A percentile compares a stretch with the other conserved stretches of the same genome.
Conservation (phyloP, 2,113 vertebrate species). For the Ailurus styani region DNA sequence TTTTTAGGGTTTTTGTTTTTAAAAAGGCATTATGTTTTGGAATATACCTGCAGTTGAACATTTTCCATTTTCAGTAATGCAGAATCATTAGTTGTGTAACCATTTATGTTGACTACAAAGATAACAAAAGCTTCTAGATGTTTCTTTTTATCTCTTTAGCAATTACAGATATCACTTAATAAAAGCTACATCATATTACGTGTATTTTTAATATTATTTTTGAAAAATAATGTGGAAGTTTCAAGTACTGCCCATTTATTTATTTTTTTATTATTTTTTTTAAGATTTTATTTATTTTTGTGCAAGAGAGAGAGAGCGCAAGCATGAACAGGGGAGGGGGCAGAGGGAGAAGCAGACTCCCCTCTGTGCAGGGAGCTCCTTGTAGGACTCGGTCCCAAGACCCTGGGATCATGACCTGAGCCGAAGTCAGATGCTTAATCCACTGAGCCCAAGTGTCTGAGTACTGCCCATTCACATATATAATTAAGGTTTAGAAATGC, state of each 20-base stretch:
- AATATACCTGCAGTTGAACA: neutral
- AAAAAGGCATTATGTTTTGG: neutral
- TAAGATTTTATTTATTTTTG: neutral
- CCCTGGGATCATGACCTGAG: neutral
- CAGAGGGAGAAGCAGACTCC: neutral
- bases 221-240: neutral
- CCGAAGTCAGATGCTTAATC: neutral
- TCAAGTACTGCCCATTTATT: neutral
- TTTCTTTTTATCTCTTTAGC: constrained; percentile 69
- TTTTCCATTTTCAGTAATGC: constrained; percentile 56
- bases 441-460: neutral
- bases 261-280: neutral
- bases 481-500: constrained; percentile 33
- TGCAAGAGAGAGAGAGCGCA: neutral
- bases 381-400: neutral
- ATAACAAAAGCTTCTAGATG: neutral
- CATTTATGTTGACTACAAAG: constrained; percentile 22
- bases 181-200: neutral
- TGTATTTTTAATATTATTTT: neutral
- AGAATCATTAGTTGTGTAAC: constrained; percentile 43
- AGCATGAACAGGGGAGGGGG: neutral
- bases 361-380: neutral
- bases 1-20: constrained; percentile 26
- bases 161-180: constrained; percentile 58
- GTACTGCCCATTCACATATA: neutral